These are phyloP conservation scores for Thinocorus orbignyianus DNA, from an alignment of 2,113 vertebrate species.

Conservation along the genomic window DNA sequence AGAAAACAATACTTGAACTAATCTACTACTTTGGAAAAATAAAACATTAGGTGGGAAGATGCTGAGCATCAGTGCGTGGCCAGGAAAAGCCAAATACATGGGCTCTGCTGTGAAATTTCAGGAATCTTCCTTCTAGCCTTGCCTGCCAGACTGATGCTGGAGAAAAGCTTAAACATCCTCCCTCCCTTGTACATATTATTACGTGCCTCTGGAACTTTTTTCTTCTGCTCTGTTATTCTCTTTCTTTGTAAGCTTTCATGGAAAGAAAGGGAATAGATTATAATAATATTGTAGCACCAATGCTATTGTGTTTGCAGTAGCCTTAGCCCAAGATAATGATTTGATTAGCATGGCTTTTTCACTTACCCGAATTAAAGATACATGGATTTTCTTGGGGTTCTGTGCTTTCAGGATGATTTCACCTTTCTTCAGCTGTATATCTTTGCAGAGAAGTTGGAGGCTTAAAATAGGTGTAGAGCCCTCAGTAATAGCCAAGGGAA, in stretches of 20 bases:
- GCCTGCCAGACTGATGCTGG: conserved; percentile 4
- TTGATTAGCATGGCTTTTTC: conserved; percentile 57
- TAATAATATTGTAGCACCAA: conserved; percentile 61
- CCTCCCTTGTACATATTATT: conserved; percentile 31
- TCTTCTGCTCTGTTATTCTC: conserved; percentile 24
- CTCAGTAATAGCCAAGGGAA: background rate
- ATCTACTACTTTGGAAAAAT: background rate
- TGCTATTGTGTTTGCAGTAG: conserved; percentile 49
- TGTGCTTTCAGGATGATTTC: background rate
- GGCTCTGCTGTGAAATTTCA: background rate
- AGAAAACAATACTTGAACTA: background rate
- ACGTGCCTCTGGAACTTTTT: conserved; percentile 42
- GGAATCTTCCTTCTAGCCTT: background rate
- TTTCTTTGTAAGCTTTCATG: background rate
- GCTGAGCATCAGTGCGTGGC: background rate
- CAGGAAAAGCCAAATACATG: background rate
- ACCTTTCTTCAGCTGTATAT: background rate
- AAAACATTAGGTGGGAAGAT: background rate
- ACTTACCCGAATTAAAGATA: conserved; percentile 27
- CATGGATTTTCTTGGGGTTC: background rate
- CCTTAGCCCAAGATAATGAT: conserved; percentile 48
- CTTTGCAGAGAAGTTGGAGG: background rate
- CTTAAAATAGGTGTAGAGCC: background rate
- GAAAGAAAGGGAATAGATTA: conserved; percentile 55
- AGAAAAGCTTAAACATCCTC: background rate